Conservation (phyloP, 2,113 vertebrate genomes). For the Pogonocichla stellata region DNA sequence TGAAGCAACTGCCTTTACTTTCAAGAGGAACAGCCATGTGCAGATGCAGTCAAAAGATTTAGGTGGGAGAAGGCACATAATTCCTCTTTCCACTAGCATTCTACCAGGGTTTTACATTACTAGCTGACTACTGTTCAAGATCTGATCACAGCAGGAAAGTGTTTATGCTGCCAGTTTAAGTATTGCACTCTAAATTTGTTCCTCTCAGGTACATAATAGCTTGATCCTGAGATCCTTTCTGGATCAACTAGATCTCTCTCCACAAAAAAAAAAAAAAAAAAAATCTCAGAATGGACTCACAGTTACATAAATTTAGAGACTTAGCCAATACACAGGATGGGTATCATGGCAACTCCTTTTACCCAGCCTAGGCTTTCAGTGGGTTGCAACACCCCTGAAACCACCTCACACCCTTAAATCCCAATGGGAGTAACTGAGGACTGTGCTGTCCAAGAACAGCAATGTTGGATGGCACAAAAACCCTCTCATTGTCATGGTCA, state of each 20-base stretch:
- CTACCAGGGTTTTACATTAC: background rate
- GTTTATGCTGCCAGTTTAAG: background rate
- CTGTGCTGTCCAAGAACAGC: background rate
- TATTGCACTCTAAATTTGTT: background rate
- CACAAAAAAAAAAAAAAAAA: background rate
- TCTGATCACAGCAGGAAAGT: background rate
- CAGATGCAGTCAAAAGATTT: background rate
- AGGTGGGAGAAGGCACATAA: background rate
- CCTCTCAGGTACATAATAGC: fast-evolving
- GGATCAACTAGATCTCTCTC: background rate
- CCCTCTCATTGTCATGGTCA: fast-evolving
- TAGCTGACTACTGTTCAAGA: background rate
- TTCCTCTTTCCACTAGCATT: background rate
- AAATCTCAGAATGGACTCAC: background rate
- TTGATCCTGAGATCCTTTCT: background rate
- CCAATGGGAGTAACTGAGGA: background rate
- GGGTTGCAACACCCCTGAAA: background rate
- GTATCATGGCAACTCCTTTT: background rate
- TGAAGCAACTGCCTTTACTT: background rate
- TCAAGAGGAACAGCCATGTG: background rate
- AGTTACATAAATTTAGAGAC: background rate
- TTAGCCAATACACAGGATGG: background rate
- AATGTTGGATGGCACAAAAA: fast-evolving
- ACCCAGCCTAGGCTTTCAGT: background rate
- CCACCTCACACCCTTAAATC: background rate